Conservation (phyloP, 2,113 vertebrate species). For the Barnardius zonarius region DNA sequence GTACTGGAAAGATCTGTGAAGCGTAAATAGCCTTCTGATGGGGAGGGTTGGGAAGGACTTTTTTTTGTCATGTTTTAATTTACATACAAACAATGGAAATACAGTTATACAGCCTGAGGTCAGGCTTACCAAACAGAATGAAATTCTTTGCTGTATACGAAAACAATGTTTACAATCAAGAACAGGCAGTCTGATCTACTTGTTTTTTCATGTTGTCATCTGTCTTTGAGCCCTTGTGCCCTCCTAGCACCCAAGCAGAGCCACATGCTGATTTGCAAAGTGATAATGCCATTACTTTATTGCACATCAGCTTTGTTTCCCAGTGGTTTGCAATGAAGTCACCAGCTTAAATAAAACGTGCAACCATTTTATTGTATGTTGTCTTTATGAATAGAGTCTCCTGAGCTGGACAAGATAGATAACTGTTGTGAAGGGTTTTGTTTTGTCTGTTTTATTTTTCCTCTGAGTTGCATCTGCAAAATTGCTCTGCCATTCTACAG, state of each 20-base stretch:
- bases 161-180: slow-evolving; percentile 60
- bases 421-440: neutral
- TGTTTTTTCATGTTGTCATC: slow-evolving; percentile 59
- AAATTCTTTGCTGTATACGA: slow-evolving; percentile 45
- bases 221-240: slow-evolving; percentile 53
- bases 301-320: slow-evolving; percentile 65
- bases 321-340: slow-evolving; percentile 59
- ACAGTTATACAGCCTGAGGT: slow-evolving; percentile 5
- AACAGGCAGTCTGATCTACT: slow-evolving; percentile 43
- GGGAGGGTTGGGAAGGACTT: neutral
- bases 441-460: neutral
- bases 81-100: slow-evolving; percentile 59
- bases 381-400: slow-evolving; percentile 48
- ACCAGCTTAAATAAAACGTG: slow-evolving; percentile 56
- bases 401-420: slow-evolving; percentile 45
- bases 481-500: slow-evolving; percentile 67
- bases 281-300: slow-evolving; percentile 67
- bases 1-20: slow-evolving; percentile 62
- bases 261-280: slow-evolving; percentile 72
- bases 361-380: slow-evolving; percentile 2
- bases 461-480: slow-evolving; percentile 48
- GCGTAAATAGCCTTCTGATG: slow-evolving; percentile 65
- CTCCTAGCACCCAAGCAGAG: slow-evolving; percentile 69
- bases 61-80: slow-evolving; percentile 49
- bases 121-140: slow-evolving; percentile 62